A percentile compares a stretch with the other conserved stretches of the same genome.
Evolutionary conservation across 2,797 vertebrate species (phyloP).

Genomic region (Phyllotis vaccarum): DNA sequence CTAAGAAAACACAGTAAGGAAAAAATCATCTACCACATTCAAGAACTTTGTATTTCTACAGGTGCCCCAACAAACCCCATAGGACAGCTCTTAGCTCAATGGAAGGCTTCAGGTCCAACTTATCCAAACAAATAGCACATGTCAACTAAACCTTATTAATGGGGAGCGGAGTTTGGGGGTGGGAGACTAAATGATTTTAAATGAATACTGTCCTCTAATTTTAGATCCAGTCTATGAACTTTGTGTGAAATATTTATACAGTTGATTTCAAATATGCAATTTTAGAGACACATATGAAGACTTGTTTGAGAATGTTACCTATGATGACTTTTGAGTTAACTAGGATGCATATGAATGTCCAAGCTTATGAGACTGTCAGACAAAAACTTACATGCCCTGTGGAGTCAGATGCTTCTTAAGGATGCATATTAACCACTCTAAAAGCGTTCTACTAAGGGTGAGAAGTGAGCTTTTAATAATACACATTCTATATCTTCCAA

Average conservation of each 20-base stretch:
- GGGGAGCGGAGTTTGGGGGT: accelerated
- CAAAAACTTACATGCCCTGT: slow-evolving; percentile 36
- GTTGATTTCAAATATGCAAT: neutral
- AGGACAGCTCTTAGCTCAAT: neutral
- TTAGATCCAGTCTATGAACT: neutral
- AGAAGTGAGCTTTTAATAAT: slow-evolving; percentile 50
- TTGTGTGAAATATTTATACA: neutral
- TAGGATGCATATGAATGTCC: neutral
- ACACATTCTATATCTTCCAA: neutral
- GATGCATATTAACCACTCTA: neutral
- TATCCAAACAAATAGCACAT: neutral
- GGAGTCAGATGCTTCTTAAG: neutral
- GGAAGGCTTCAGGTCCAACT: neutral
- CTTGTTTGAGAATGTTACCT: neutral
- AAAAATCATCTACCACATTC: neutral
- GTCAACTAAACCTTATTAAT: neutral
- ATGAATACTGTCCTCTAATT: neutral
- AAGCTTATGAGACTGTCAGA: slow-evolving; percentile 16
- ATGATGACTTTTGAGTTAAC: slow-evolving; percentile 34
- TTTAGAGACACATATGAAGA: neutral
- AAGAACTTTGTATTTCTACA: neutral
- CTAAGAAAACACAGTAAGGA: neutral
- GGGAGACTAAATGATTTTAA: neutral
- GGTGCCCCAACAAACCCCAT: neutral
- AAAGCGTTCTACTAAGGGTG: neutral